Percentiles rank a stretch among this genome's conserved stretches.
Evolutionary conservation across 2,888 invertebrate genomes (phyloP).

Genomic region (Sturmia bella): DNA sequence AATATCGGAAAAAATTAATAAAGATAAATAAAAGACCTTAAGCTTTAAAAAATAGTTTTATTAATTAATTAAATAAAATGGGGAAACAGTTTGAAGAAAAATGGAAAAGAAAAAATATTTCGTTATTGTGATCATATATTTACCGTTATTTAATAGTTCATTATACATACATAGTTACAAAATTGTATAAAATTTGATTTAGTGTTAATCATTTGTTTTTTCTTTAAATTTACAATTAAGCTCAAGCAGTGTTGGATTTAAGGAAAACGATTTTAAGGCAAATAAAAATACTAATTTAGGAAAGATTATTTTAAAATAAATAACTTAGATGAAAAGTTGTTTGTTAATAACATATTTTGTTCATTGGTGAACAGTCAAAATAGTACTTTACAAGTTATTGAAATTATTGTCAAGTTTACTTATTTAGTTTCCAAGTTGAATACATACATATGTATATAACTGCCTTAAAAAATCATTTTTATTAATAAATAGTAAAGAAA

Average conservation of each 20-base stretch:
- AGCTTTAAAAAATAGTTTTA: neutral
- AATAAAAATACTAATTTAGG: neutral
- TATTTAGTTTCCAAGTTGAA: conserved; percentile 6
- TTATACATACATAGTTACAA: conserved; percentile 47
- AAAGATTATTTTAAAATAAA: conserved; percentile 1
- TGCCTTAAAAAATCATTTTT: too few species aligned
- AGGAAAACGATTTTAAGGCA: conserved; percentile 2
- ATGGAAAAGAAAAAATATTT: conserved; percentile 23
- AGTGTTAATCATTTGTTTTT: conserved; percentile 11
- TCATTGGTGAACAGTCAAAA: conserved; percentile 18
- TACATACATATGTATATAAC: neutral
- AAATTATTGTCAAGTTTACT: conserved; percentile 68
- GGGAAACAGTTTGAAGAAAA: too few species aligned
- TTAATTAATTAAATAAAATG: too few species aligned
- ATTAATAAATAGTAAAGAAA: too few species aligned
- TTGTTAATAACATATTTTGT: neutral
- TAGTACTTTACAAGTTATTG: conserved; percentile 22
- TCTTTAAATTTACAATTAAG: conserved; percentile 53
- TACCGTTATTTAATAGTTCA: conserved; percentile 43
- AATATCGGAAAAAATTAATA: too few species aligned
- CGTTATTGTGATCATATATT: conserved; percentile 4
- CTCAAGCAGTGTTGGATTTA: conserved; percentile 48
- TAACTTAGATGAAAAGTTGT: neutral
- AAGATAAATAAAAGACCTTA: neutral
- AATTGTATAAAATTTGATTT: conserved; percentile 61